phyloP scores from a whole-genome alignment of 2,113 vertebrate genomes.

The Chrysemys picta region DNA sequence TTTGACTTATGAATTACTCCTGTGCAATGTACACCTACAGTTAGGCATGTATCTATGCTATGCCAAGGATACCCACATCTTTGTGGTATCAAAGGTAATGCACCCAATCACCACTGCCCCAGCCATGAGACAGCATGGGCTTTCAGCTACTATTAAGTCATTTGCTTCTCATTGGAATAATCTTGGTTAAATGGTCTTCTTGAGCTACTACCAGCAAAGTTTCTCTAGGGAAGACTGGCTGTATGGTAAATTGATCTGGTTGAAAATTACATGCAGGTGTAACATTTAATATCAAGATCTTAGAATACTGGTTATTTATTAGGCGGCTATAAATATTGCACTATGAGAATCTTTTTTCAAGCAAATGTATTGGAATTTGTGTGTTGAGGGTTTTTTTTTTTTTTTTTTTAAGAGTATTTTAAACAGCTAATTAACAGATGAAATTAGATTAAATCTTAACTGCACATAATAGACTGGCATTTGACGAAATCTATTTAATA shows the following conservation, averaged over 20 bases:
- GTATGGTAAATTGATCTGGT: neutral
- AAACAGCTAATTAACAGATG: no score
- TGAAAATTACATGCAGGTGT: neutral
- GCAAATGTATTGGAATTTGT: no score
- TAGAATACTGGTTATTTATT: neutral
- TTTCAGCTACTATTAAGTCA: no score
- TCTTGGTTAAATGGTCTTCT: neutral
- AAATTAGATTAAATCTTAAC: no score
- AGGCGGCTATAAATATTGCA: neutral
- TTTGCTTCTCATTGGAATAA: neutral
- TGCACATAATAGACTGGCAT: no score
- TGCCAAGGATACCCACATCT: neutral
- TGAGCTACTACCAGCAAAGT: neutral
- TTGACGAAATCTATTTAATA: neutral
- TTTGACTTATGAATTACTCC: no score
- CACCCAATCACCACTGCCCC: neutral
- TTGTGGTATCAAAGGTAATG: neutral
- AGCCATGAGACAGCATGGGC: no score
- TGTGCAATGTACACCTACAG: no score
- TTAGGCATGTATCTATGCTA: no score
- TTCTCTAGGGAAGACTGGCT: neutral
- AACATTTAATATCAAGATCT: neutral
- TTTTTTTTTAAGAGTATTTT: no score
- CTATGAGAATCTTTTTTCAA: neutral
- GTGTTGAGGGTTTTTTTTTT: no score